Base-by-base conservation (phyloP, 2,888 invertebrate genomes). In the Catocala sponsa region DNA sequence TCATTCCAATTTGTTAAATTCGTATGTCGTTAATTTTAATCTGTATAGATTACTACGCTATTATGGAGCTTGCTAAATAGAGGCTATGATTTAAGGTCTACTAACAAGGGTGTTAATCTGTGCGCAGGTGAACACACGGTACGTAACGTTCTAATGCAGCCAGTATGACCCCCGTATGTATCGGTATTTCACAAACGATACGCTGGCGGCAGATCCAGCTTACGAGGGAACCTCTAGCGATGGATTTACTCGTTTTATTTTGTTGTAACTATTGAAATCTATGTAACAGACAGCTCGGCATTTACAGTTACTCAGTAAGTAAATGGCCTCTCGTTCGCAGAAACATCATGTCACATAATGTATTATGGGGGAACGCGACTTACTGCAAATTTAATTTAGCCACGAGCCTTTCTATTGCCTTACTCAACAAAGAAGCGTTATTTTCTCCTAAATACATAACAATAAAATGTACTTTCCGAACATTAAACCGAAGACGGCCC, bases 371-470 rank as follows among this genome's bases (percentile, higher is more conserved):
- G 64, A 68, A 72, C 73, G 74, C 77, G 72, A 71, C 68, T 67
- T 63, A 9, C 9, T 7, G 70, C 63, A 72, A 80, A 80, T 76
- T 75, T 68, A 78, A 77, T 78, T 78, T 81, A 69, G 72, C 69
- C 63, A 65, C 70, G 57, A 70, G 65, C 63, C 58, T 70, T 65
- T 60, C 56, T 68, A 59, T 72, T 68, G 67, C 60, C 72, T 70
- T 78, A 68, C 75, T 69, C 61, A 72, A 73, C 63, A 68, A 73
- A 72, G 70, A 73, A 74, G 68, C 74, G 69, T 72, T 73, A 75
- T 72, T 73, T 65, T 61, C 64, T 69, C 65, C 65, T 67, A 74
- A 80, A 74, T 67, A 78, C 49, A 74, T 74, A 78, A 78, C 70
- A 76, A 79, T 80, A 70, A 70, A 81, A 73, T 66, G 61, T 78